Evolutionary conservation across 2,888 invertebrate genomes (phyloP), one percentile per base, ranked within the genome.

Genomic region (Brachycybe producta): DNA sequence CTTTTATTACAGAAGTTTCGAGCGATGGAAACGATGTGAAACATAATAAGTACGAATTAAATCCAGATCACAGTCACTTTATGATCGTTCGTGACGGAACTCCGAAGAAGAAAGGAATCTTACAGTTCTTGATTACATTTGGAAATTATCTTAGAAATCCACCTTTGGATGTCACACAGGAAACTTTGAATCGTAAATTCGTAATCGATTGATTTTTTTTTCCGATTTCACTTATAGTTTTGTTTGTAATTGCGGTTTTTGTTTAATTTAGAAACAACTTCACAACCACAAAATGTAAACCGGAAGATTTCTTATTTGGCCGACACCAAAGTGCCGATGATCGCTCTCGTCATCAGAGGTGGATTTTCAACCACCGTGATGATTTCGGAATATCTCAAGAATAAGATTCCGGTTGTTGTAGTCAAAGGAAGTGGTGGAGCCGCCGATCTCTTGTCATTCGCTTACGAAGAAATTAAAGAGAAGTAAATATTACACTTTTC

Each of bases 261-360:
- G 24, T 8, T 41, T 5, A 23, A 41, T 7, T 23, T n/a, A n/a
- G n/a, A n/a, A n/a, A n/a, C n/a, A n/a, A n/a, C n/a, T n/a, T n/a
- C n/a, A n/a, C n/a, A n/a, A n/a, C n/a, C n/a, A n/a, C n/a, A n/a
- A n/a, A n/a, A n/a, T n/a, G n/a, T n/a, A n/a, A n/a, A n/a, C n/a
- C n/a, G n/a, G n/a, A n/a, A n/a, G n/a, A n/a, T n/a, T n/a, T n/a
- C n/a, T n/a, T n/a, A n/a, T n/a, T n/a, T n/a, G n/a, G n/a, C n/a
- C 24, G 23, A 24, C 7, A 17, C 36, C 1, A 56, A 57, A 24
- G 57, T 65, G 2, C 67, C 68, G 3, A 61, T 67, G 15, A 62
- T 68, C 3, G 64, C 64, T 4, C 56, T 67, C 17, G 54, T 68
- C n/a, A 61, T 67, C 13, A 64, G 67, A 54, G 68, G 68, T 1